Percentiles rank a stretch among this genome's conserved stretches.
phyloP scores from a whole-genome alignment of 2,113 vertebrate genomes.

The Brachyistius frenatus region DNA sequence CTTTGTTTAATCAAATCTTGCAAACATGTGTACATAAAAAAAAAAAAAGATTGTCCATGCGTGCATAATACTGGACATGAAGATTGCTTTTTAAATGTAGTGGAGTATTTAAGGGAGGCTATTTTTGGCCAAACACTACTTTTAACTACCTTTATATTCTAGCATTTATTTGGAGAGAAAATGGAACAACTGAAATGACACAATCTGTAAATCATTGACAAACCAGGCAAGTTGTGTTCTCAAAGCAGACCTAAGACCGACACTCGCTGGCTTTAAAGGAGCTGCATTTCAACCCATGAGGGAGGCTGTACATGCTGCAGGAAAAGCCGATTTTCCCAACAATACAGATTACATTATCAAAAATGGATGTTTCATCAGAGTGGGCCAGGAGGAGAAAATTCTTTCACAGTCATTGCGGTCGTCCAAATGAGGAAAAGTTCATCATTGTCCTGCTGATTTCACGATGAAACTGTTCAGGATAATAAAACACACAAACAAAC shows the following conservation, averaged over 20 bases:
- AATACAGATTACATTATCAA: slow-evolving; percentile 2
- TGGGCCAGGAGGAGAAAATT: background rate
- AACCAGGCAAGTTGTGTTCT: too few relatives aligned
- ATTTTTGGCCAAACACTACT: background rate
- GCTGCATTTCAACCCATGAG: background rate
- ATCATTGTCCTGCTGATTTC: background rate
- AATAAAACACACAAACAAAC: background rate
- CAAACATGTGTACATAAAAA: background rate
- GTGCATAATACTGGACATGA: slow-evolving; percentile 6
- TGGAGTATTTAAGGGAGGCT: too few relatives aligned
- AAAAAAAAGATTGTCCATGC: slow-evolving; percentile 10
- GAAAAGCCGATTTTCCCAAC: slow-evolving; percentile 22
- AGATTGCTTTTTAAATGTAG: background rate
- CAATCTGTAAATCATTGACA: too few relatives aligned
- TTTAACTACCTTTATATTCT: background rate
- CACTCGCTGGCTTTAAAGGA: slow-evolving; percentile 13
- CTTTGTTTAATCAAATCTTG: slow-evolving; percentile 29
- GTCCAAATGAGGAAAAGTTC: slow-evolving; percentile 3
- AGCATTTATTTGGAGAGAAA: background rate
- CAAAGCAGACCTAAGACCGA: background rate
- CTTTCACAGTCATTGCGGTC: background rate
- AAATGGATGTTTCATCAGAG: background rate
- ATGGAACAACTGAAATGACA: too few relatives aligned
- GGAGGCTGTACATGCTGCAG: background rate
- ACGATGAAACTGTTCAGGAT: background rate